Evolutionary conservation across 2,888 invertebrate genomes (phyloP).

Genomic region (Caenorhabditis drosophilae): DNA sequence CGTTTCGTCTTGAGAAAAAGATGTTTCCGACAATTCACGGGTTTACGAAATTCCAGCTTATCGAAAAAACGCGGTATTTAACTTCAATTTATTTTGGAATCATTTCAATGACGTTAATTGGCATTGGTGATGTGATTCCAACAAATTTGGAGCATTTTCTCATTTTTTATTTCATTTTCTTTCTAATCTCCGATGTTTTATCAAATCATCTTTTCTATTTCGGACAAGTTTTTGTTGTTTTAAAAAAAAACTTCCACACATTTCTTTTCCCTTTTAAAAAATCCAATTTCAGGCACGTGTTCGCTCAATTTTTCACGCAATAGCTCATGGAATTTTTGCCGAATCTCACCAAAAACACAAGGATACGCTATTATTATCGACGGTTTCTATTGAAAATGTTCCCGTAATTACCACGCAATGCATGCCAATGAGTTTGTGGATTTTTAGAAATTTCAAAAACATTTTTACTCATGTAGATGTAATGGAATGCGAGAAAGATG

Average conservation of each 20-base stretch:
- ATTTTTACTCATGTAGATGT: slow-evolving; percentile 12
- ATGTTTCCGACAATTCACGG: no score
- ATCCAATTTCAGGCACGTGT: slow-evolving; percentile 20
- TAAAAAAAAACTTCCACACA: background rate
- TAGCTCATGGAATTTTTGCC: slow-evolving; percentile 10
- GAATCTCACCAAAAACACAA: background rate
- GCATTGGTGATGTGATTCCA: slow-evolving; percentile 28
- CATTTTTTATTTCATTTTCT: slow-evolving; percentile 6
- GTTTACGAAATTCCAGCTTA: background rate
- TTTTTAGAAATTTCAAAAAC: slow-evolving; percentile 33
- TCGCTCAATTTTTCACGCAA: slow-evolving; percentile 4
- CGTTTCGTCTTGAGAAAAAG: background rate
- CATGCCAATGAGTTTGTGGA: slow-evolving; percentile 41
- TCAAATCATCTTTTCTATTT: slow-evolving; percentile 29
- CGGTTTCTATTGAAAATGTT: slow-evolving; percentile 13
- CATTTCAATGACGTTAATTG: slow-evolving; percentile 21
- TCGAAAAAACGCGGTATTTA: slow-evolving; percentile 10
- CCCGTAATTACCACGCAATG: slow-evolving; percentile 28
- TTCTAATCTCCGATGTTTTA: slow-evolving; percentile 22
- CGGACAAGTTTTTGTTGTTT: slow-evolving; percentile 8
- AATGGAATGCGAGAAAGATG: slow-evolving; percentile 22
- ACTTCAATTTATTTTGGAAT: slow-evolving; percentile 24
- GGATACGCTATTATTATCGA: background rate
- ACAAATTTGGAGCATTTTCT: slow-evolving; percentile 8
- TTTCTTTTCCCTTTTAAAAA: no score